Percentiles rank a stretch among this genome's conserved stretches.
These are phyloP conservation scores for Chrysogorgia sp. DNA, from an alignment of 92 coral and sea anemone genomes.

Conservation along the genomic window DNA sequence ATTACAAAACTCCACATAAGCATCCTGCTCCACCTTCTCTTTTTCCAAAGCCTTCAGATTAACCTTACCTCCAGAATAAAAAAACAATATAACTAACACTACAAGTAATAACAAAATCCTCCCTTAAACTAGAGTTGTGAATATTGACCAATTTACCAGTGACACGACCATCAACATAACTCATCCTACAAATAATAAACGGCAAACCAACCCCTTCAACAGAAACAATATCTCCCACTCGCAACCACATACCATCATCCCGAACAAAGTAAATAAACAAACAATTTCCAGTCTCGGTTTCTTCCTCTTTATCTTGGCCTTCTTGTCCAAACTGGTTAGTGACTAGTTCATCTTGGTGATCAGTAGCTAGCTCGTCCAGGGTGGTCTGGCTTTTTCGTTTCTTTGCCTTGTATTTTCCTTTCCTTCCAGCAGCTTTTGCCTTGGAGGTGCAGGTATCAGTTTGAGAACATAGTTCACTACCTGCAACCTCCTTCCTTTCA, in stretches of 20 bases:
- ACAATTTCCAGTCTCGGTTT: conserved; percentile 2
- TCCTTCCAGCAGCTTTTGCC: background rate
- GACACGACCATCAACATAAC: background rate
- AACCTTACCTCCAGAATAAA: conserved; percentile 3
- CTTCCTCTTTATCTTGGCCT: background rate
- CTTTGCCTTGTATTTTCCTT: background rate
- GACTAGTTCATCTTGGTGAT: background rate
- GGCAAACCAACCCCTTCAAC: conserved; percentile 17
- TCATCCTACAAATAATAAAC: conserved; percentile 13
- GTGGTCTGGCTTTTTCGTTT: conserved; percentile 2
- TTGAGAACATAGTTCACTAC: conserved; percentile 13
- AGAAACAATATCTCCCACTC: conserved; percentile 25
- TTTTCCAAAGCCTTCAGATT: background rate
- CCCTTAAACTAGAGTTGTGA: background rate
- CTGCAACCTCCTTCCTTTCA: conserved; percentile 8
- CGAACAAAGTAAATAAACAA: conserved; percentile 5
- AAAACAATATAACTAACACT: background rate
- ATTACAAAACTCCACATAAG: background rate
- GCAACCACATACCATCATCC: conserved; percentile 28
- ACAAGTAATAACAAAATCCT: conserved; percentile 8
- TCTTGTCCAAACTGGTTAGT: background rate
- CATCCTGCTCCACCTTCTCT: conserved; percentile 11
- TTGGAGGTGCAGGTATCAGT: background rate
- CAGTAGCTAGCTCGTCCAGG: conserved; percentile 7
- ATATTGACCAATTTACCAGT: background rate